phyloP scores from a whole-genome alignment of 1,140 invertebrate genomes.

The Cydia pomonella region DNA sequence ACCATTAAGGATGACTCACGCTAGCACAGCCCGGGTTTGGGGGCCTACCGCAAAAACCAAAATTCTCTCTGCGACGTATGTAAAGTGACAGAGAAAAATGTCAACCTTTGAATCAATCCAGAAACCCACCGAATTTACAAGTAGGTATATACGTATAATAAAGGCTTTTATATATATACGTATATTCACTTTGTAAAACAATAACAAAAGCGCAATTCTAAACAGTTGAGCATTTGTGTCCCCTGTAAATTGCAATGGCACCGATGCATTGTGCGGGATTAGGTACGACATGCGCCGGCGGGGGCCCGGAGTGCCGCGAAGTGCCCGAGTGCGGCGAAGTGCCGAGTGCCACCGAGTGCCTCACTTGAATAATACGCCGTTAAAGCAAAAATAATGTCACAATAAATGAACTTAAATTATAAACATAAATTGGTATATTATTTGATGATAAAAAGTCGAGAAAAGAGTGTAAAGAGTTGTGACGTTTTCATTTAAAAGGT shows the following conservation, averaged over 20 bases:
- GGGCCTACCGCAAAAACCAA: too few species aligned
- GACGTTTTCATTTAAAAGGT: too few species aligned
- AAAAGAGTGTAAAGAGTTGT: too few species aligned
- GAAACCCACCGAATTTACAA: too few species aligned
- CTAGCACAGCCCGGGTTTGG: too few species aligned
- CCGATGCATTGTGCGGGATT: constrained; percentile 13
- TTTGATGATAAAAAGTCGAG: not conserved
- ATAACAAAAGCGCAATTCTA: constrained; percentile 7
- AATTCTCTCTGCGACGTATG: too few species aligned
- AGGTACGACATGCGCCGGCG: not conserved
- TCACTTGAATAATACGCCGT: not conserved
- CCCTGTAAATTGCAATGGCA: constrained; percentile 15
- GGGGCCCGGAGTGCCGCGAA: not conserved
- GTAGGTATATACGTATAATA: too few species aligned
- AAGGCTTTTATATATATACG: not conserved
- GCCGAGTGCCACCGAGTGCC: constrained; percentile 3
- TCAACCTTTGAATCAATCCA: too few species aligned
- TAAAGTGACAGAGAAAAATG: too few species aligned
- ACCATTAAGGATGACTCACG: too few species aligned
- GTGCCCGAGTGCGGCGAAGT: constrained; percentile 3
- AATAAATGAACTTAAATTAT: not conserved
- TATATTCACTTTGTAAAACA: not conserved
- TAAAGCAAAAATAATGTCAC: not conserved
- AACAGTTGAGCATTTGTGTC: constrained; percentile 15
- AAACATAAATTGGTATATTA: too few species aligned